Percentiles rank a stretch among this genome's conserved stretches.
Evolutionary conservation across 2,113 vertebrate genomes (phyloP).

Genomic region (Haemorhous mexicanus): DNA sequence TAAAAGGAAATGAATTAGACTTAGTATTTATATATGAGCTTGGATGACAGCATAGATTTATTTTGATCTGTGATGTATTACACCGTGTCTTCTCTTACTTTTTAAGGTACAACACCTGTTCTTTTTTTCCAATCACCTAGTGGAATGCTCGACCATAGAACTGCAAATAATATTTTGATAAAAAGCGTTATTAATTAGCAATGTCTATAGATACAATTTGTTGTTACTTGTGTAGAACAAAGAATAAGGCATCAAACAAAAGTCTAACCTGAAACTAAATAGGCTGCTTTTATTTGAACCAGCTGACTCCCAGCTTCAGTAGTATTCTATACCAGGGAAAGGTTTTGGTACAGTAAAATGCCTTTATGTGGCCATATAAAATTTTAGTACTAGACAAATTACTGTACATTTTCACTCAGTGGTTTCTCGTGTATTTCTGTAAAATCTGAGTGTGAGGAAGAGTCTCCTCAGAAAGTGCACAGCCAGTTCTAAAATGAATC

Average conservation of each 20-base stretch:
- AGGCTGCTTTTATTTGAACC: conserved; percentile 6
- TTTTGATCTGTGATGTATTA: not conserved
- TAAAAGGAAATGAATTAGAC: not conserved
- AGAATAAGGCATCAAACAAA: not conserved
- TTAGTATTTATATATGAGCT: not conserved
- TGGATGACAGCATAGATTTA: conserved; percentile 4
- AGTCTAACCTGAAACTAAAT: not conserved
- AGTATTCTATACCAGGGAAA: not conserved
- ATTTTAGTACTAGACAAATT: conserved; percentile 37
- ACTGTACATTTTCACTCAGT: not conserved
- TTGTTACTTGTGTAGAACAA: not conserved
- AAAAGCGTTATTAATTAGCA: not conserved
- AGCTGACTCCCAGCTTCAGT: not conserved
- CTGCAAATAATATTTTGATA: not conserved
- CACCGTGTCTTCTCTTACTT: not conserved
- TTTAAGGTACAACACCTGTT: not conserved
- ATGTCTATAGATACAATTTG: not conserved
- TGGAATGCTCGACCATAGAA: not conserved
- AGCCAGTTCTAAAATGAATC: not conserved
- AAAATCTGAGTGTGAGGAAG: not conserved
- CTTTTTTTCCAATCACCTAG: not conserved
- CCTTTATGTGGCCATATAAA: conserved; percentile 31
- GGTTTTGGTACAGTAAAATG: conserved; percentile 19
- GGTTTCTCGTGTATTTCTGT: not conserved
- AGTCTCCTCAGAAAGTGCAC: not conserved